A percentile compares a stretch with the other conserved stretches of the same genome.
Conservation (phyloP, 2,113 vertebrate species). For the Microtus oregoni region DNA sequence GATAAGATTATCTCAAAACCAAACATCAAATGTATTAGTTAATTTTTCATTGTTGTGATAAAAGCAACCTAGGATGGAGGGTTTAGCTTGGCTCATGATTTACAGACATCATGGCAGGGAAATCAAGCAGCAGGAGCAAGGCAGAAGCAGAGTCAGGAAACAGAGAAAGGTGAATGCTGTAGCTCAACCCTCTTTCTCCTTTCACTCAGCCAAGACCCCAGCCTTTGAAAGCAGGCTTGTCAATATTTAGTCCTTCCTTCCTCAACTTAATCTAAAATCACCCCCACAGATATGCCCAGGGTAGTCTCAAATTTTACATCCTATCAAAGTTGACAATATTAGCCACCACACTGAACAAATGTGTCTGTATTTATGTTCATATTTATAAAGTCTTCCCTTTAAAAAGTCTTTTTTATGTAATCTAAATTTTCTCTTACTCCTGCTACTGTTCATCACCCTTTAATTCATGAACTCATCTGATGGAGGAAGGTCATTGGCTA, state of each 20-base stretch:
- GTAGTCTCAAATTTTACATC: not conserved
- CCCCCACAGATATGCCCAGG: not conserved
- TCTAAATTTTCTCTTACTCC: not conserved
- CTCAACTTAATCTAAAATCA: not conserved
- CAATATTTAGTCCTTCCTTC: not conserved
- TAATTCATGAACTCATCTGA: slow-evolving; percentile 19
- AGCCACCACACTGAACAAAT: not conserved
- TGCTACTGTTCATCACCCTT: not conserved
- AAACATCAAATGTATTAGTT: not conserved
- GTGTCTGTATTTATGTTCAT: not conserved
- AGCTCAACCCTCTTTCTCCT: not conserved
- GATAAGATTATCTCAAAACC: not conserved
- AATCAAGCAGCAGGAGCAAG: not conserved
- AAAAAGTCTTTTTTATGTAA: not conserved
- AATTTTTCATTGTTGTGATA: not conserved
- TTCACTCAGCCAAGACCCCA: not conserved
- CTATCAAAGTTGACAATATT: not conserved
- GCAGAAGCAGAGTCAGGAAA: too few species aligned
- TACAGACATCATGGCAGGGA: not conserved
- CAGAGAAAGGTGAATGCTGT: not conserved
- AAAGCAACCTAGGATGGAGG: not conserved
- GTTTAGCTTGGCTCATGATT: not conserved
- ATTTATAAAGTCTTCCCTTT: slow-evolving; percentile 29
- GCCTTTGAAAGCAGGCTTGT: not conserved
- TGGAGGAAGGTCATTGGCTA: too few species aligned